phyloP scores from a whole-genome alignment of 2,113 vertebrate species.

The Solea solea region DNA sequence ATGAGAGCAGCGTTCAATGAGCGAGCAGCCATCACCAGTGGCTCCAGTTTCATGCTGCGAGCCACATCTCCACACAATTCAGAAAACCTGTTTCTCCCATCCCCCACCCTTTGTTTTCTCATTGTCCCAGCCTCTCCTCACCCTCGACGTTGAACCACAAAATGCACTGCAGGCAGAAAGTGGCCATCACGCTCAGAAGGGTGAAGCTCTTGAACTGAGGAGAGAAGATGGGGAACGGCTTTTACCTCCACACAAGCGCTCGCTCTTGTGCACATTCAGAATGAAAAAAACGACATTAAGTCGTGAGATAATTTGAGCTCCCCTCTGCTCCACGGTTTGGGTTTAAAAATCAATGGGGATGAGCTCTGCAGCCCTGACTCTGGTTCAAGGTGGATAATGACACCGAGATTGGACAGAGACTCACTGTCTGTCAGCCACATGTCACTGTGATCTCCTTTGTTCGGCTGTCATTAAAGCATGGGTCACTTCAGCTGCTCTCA shows the following conservation, averaged over 20 bases:
- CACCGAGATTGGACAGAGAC: conserved; percentile 7
- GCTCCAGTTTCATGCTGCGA: conserved; percentile 63
- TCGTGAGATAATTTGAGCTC: conserved; percentile 31
- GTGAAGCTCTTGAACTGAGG: background rate
- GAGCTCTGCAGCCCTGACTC: conserved; percentile 37
- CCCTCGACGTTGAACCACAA: conserved; percentile 7
- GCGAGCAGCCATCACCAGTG: conserved; percentile 44
- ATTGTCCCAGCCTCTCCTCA: conserved; percentile 45
- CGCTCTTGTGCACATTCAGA: conserved; percentile 25
- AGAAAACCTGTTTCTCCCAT: conserved; percentile 14
- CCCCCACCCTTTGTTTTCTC: conserved; percentile 53
- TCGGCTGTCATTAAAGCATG: background rate
- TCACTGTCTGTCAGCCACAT: background rate
- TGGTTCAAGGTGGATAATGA: conserved; percentile 33
- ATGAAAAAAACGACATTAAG: conserved; percentile 38
- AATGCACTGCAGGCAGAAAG: conserved; percentile 45
- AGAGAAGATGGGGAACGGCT: too few species aligned
- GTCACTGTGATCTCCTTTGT: background rate
- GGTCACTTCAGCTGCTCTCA: background rate
- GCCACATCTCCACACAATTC: conserved; percentile 40
- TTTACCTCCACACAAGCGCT: conserved; percentile 22
- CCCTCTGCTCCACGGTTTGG: conserved; percentile 23
- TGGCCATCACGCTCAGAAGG: conserved; percentile 16
- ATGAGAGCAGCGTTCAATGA: conserved; percentile 46
- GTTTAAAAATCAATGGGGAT: conserved; percentile 42